Base-by-base conservation (phyloP, 2,888 invertebrate genomes). In the Acanthosoma haemorrhoidale region DNA sequence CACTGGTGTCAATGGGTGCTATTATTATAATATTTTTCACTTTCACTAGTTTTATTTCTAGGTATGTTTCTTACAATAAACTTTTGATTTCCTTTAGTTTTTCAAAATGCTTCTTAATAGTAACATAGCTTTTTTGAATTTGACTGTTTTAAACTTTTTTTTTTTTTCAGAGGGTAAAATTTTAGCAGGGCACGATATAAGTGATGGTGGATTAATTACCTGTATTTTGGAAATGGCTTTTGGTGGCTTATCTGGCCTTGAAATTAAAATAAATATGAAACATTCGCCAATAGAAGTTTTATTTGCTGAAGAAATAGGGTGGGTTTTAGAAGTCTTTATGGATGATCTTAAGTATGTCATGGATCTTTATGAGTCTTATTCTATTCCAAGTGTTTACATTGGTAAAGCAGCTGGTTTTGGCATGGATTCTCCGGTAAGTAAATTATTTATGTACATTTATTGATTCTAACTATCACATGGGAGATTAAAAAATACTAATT, bases 221-320 rank as follows among this genome's bases (percentile, higher is more conserved):
- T 92, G 94, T 75, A 80, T 94, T 0, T 78, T 98, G 71, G 98
- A 99, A 82, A 97, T 98, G 96, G 90, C 92, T n/a, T 93, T 98
- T 78, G 95, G 88, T 70, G 96, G 97, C 38, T 82, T 96, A 70
- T 87, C 90, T 75, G 96, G 96, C 1, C 77, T 95, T 15, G 71
- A 79, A 79, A 21, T 71, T 34, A 31, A 70, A 63, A 51, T 70
- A 25, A 34, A 60, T 51, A 29, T 67, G 63, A 43, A 43, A 18
- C 34, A 51, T 25, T 43, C 68, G 29, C 81, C 85, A 1, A 79
- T 92, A 6, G 86, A 88, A 71, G 83, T 90, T 18, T 80, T 95
- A 21, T 95, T 93, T 78, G 85, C 88, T 63, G 95, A 95, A 79
- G 95, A 95, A 81, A 84, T 90, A 25, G 94, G 94, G 25, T 92